A percentile compares a stretch with the other conserved stretches of the same genome.
These are phyloP conservation scores for Synergus laeviventris DNA, from an alignment of 2,888 invertebrate genomes.

Conservation along the genomic window DNA sequence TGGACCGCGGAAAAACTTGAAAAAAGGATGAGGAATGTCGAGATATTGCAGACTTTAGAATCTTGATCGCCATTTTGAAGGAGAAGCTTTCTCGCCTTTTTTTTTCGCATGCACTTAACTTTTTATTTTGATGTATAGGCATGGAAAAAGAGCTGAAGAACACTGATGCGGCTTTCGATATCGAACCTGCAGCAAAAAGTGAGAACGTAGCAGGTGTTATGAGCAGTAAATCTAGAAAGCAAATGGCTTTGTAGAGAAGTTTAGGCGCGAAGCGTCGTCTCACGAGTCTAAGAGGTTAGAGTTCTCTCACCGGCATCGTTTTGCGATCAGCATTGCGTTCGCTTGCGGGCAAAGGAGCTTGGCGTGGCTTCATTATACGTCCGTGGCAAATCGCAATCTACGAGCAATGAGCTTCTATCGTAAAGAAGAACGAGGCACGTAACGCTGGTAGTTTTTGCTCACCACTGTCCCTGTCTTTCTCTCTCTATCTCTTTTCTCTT, in stretches of 20 bases:
- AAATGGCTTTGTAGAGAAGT: conserved; percentile 26
- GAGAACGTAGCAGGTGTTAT: conserved; percentile 45
- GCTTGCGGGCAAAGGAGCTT: conserved; percentile 54
- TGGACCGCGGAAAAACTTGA: conserved; percentile 46
- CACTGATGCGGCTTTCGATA: background rate
- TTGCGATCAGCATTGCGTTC: conserved; percentile 39
- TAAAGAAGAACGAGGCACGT: conserved; percentile 70
- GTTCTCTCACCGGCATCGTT: conserved; percentile 23
- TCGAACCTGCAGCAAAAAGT: conserved; percentile 46
- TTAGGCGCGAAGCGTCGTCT: conserved; percentile 8
- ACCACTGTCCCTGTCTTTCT: conserved; percentile 53
- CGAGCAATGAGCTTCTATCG: conserved; percentile 74
- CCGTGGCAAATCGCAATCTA: conserved; percentile 75
- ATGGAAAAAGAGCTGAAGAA: background rate
- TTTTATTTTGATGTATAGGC: background rate
- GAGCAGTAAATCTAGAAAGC: conserved; percentile 27
- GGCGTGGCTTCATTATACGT: conserved; percentile 73
- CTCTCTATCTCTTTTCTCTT: too few species aligned
- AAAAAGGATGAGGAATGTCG: conserved; percentile 35
- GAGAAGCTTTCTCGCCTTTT: background rate
- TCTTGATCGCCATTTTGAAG: background rate
- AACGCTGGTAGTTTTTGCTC: conserved; percentile 69
- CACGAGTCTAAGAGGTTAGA: conserved; percentile 21
- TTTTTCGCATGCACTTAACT: background rate
- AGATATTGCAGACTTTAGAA: background rate